phyloP scores from a whole-genome alignment of 2,797 vertebrate species.

The Siniperca obscura region DNA sequence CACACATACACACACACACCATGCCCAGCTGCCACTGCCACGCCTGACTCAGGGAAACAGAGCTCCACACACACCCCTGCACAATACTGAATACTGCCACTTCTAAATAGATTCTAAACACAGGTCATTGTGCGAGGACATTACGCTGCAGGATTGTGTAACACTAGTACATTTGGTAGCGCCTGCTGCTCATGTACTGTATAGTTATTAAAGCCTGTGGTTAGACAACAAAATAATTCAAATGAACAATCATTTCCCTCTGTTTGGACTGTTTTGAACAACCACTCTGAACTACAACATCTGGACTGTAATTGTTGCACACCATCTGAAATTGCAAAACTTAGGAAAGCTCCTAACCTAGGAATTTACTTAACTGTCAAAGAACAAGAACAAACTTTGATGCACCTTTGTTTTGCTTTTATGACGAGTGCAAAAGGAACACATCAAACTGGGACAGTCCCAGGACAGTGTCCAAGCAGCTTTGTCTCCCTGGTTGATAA shows the following conservation, averaged over 20 bases:
- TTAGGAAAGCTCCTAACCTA: neutral
- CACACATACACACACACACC: slow-evolving; percentile 20
- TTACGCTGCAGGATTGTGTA: neutral
- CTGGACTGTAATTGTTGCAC: neutral
- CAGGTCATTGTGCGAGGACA: neutral
- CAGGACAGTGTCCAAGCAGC: neutral
- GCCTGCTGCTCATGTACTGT: neutral
- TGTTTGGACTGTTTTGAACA: neutral
- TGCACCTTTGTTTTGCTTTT: neutral
- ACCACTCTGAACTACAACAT: slow-evolving; percentile 4
- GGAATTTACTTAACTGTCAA: neutral
- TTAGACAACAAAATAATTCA: neutral
- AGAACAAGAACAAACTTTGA: neutral
- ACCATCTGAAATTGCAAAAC: neutral
- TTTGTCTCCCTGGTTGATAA: slow-evolving; percentile 35
- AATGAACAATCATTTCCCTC: neutral
- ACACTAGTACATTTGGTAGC: neutral
- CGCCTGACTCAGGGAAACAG: slow-evolving; percentile 60
- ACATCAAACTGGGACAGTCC: neutral
- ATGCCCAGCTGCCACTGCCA: slow-evolving; percentile 35
- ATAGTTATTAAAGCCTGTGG: neutral
- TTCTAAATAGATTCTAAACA: slow-evolving; percentile 17
- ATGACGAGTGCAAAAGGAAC: neutral
- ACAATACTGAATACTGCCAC: slow-evolving; percentile 25
- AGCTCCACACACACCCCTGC: neutral